Conservation (phyloP, 2,797 vertebrate genomes). For the Pogonophryne albipinna region DNA sequence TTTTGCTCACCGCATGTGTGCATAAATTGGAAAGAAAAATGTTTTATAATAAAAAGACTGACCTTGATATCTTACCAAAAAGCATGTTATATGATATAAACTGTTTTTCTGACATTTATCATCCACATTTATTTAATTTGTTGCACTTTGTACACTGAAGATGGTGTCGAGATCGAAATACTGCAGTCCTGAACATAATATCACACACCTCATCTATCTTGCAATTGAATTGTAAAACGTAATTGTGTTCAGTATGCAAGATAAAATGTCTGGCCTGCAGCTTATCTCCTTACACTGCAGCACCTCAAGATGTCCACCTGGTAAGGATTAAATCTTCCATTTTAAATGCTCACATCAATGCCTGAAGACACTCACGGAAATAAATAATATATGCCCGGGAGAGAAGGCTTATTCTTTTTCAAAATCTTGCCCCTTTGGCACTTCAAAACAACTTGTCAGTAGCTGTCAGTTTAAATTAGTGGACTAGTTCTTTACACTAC, state of each 20-base stretch:
- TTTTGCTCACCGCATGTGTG: conserved; percentile 1
- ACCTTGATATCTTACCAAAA: conserved; percentile 17
- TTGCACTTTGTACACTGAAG: not conserved
- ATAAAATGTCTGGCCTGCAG: conserved; percentile 47
- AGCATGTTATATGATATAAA: conserved; percentile 1
- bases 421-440: conserved; percentile 68
- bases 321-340: conserved; percentile 62
- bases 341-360: conserved; percentile 61
- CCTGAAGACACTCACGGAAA: conserved; percentile 52
- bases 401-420: conserved; percentile 50
- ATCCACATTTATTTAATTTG: conserved; percentile 26
- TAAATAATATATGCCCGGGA: conserved; percentile 61
- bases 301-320: conserved; percentile 66
- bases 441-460: conserved; percentile 78
- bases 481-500: conserved; percentile 54
- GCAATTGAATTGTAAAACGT: conserved; percentile 39
- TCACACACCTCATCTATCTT: conserved; percentile 35
- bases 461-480: conserved; percentile 79
- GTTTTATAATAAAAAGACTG: conserved; percentile 10
- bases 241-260: conserved; percentile 40
- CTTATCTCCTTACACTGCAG: conserved; percentile 49
- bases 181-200: conserved; percentile 15
- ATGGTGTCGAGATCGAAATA: conserved; percentile 24
- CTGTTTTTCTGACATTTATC: conserved; percentile 26
- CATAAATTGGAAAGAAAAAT: conserved; percentile 4